Evolutionary conservation across 2,113 vertebrate genomes (phyloP), one percentile per base, ranked within the genome.

Genomic region (Hemiprocne comata): DNA sequence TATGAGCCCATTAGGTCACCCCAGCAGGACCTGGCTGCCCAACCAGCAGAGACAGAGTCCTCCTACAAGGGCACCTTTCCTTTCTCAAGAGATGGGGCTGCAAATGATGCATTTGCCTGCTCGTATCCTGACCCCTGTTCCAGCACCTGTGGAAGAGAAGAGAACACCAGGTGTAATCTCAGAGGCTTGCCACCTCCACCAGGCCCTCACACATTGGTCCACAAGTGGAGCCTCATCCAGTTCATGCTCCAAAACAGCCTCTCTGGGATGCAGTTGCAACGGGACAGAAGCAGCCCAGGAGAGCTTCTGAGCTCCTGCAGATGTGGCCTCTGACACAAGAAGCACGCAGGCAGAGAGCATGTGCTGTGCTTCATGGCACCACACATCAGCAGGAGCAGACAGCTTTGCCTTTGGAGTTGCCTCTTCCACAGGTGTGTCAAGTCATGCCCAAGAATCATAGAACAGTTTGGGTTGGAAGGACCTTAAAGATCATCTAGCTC

Each of bases 281-380:
- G 33, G 1, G 23, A 34, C 20, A 86, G 57, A 36, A 61, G 50
- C 79, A 70, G 29, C 25, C 60, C 44, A 18, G 7, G 13, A 25
- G 50, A 57, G 9, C 40, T 78, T 33, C 33, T 4, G 8, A 42
- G 36, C 46, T 19, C 29, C 36, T 58, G 53, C 13, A 34, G n/a
- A 3, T 18, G 48, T 18, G 31, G 89, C 12, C 44, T 42, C 48
- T 7, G 8, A 66, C 73, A 72, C 20, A 20, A 53, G n/a, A n/a
- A n/a, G n/a, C n/a, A 76, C 15, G 8, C 6, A 11, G 40, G 20
- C 20, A 48, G 17, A 44, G 36, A 38, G 11, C 26, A 12, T 5
- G 4, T 2, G 0, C 50, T 1, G 1, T 66, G 55, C 29, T 60
- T 33, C 67, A 67, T 13, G 0, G 38, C 46, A 18, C 33, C 34